Evolutionary conservation across 2,797 vertebrate genomes (phyloP).

Genomic region (Synanceia verrucosa): DNA sequence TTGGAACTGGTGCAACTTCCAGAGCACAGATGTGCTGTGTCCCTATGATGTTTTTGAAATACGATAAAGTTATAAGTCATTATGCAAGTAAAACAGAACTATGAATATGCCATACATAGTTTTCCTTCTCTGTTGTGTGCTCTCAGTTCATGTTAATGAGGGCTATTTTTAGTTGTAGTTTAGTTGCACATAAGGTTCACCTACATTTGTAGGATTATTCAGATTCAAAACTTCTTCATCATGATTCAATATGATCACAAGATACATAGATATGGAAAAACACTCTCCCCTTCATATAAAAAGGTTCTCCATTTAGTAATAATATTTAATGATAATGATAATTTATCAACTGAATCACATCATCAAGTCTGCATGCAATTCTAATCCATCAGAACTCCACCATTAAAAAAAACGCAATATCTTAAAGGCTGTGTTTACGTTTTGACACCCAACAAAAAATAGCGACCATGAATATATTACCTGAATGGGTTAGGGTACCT

Average conservation of each 20-base stretch:
- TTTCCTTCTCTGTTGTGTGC: constrained; percentile 36
- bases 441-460: not conserved
- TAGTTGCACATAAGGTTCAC: not conserved
- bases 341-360: not conserved
- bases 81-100: not conserved
- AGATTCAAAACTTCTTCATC: not conserved
- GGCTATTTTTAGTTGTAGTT: not conserved
- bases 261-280: not conserved
- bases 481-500: constrained; percentile 86
- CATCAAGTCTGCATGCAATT: too few relatives aligned
- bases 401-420: not conserved
- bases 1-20: not conserved
- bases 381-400: not conserved
- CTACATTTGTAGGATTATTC: not conserved
- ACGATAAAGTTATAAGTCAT: not conserved
- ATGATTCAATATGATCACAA: not conserved
- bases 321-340: not conserved
- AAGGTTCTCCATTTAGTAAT: not conserved
- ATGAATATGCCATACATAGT: not conserved
- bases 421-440: not conserved
- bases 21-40: not conserved
- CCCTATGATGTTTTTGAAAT: not conserved
- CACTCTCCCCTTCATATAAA: not conserved
- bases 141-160: constrained; percentile 34
- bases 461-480: constrained; percentile 49